phyloP scores from a whole-genome alignment of 1,140 invertebrate genomes.

The Heliothis virescens region DNA sequence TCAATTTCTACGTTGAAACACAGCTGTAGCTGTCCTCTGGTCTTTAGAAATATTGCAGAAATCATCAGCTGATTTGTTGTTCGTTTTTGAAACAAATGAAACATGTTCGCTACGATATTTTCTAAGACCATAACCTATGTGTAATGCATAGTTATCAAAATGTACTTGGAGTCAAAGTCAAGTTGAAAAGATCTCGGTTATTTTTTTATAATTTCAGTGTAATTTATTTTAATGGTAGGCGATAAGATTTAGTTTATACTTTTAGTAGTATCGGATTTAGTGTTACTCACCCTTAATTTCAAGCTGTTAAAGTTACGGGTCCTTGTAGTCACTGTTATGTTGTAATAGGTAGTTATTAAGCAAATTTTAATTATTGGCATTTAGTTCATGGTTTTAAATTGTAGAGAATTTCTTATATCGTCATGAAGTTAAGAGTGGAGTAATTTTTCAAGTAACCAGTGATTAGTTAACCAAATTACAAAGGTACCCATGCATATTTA shows the following conservation, averaged over 20 bases:
- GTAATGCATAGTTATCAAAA: constrained; percentile 13
- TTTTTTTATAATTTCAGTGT: constrained; percentile 4
- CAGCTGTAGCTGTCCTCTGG: neutral
- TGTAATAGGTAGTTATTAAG: neutral
- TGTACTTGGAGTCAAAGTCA: constrained; percentile 22
- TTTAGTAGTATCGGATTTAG: neutral
- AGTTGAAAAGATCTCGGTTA: constrained; percentile 43
- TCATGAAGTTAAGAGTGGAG: no score
- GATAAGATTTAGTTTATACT: constrained; percentile 1
- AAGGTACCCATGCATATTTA: neutral
- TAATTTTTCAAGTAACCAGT: no score
- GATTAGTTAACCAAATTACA: neutral
- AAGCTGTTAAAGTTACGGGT: constrained; percentile 48
- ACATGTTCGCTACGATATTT: neutral
- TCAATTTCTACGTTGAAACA: neutral
- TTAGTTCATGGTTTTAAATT: neutral
- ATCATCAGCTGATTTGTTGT: neutral
- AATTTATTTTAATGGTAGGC: constrained; percentile 32
- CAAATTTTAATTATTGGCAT: constrained; percentile 23
- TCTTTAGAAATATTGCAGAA: neutral
- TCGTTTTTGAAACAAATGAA: neutral
- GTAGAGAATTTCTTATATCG: no score
- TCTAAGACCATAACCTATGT: neutral
- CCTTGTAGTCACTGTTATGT: constrained; percentile 39
- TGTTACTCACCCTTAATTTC: constrained; percentile 9